phyloP scores from a whole-genome alignment of 1,140 invertebrate species.

The Hyphantria cunea region DNA sequence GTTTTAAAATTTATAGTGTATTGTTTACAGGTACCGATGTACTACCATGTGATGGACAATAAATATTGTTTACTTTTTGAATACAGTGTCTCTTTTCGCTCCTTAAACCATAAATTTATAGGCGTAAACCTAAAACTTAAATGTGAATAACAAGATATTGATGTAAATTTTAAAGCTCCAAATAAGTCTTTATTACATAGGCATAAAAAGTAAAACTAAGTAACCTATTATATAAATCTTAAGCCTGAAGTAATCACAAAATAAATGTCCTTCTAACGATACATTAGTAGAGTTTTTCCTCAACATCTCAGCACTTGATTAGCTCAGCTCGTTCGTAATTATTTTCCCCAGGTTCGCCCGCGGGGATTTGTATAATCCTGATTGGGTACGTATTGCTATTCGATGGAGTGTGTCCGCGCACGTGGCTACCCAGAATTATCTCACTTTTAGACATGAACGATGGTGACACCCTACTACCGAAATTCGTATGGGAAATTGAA shows the following conservation, averaged over 20 bases:
- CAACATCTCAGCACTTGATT: constrained; percentile 70
- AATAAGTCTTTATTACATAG: too few species aligned
- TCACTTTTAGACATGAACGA: constrained; percentile 38
- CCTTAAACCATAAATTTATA: too few species aligned
- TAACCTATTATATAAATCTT: constrained; percentile 12
- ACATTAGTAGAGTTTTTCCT: constrained; percentile 52
- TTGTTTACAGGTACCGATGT: too few species aligned
- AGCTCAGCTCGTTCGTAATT: constrained; percentile 70
- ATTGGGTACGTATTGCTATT: constrained; percentile 73
- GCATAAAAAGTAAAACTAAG: too few species aligned
- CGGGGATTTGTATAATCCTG: constrained; percentile 76
- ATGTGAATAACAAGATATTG: too few species aligned
- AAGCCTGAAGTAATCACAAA: constrained; percentile 26
- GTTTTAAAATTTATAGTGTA: too few species aligned
- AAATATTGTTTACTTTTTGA: too few species aligned
- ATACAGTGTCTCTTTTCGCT: too few species aligned
- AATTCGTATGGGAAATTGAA: constrained; percentile 24
- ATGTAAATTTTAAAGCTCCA: too few species aligned
- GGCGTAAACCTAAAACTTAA: too few species aligned
- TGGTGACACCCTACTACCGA: constrained; percentile 26
- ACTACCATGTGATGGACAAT: too few species aligned
- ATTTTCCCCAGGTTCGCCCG: constrained; percentile 57
- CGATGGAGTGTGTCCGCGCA: constrained; percentile 69
- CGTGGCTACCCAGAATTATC: constrained; percentile 54
- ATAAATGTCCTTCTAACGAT: constrained; percentile 28